phyloP scores from a whole-genome alignment of 2,888 invertebrate genomes.

The Apomyelois bistriatella region DNA sequence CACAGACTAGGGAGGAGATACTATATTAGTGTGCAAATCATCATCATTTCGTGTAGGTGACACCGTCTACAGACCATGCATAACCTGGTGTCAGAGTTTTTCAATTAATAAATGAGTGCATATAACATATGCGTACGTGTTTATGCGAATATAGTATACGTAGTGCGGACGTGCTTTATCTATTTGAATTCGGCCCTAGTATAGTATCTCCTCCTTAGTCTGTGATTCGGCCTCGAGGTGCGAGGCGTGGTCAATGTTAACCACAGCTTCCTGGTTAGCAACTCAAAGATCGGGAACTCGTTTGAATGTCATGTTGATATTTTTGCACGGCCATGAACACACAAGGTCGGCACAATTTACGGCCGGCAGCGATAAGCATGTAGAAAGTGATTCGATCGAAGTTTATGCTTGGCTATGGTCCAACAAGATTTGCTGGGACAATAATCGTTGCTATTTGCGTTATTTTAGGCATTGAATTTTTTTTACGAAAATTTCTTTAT shows the following conservation, averaged over 20 bases:
- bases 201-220: too few relatives aligned
- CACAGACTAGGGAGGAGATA: too few relatives aligned
- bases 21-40: too few relatives aligned
- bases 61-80: too few relatives aligned
- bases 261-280: conserved; percentile 71
- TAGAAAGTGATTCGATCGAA: conserved; percentile 72
- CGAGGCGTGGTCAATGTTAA: conserved; percentile 64
- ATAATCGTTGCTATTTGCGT: conserved; percentile 1
- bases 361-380: conserved; percentile 57
- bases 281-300: conserved; percentile 72
- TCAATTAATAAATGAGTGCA: too few relatives aligned
- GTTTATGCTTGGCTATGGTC: conserved; percentile 49
- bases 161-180: conserved; percentile 23
- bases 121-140: background rate
- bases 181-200: conserved; percentile 46
- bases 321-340: conserved; percentile 72
- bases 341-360: conserved; percentile 68
- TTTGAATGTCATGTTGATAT: conserved; percentile 76
- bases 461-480: background rate
- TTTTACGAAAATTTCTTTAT: background rate
- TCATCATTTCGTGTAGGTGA: too few relatives aligned
- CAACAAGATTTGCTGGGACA: conserved; percentile 43
- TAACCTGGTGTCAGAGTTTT: too few relatives aligned
- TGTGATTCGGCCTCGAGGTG: conserved; percentile 56
- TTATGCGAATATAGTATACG: background rate